Conservation (phyloP, 2,797 vertebrate genomes). For the Spinus pinus region DNA sequence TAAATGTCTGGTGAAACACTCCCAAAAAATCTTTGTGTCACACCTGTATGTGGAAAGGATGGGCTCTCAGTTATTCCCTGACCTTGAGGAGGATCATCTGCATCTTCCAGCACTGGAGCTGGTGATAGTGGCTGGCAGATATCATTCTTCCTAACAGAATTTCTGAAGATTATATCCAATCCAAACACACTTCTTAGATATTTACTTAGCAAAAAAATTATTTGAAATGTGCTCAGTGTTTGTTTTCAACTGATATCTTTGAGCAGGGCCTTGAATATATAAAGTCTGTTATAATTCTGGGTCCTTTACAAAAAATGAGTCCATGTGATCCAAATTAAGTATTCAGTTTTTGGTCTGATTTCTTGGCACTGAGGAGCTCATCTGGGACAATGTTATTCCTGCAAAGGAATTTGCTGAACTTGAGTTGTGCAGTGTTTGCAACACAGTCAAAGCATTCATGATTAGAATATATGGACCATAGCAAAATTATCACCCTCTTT, state of each 20-base stretch:
- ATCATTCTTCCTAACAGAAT: background rate
- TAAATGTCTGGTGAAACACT: background rate
- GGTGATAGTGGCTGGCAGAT: background rate
- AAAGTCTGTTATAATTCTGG: background rate
- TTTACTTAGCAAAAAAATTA: background rate
- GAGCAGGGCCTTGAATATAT: background rate
- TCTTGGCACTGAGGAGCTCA: background rate
- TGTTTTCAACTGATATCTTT: background rate
- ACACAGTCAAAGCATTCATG: background rate
- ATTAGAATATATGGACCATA: background rate
- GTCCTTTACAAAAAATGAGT: background rate
- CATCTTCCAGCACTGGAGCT: background rate
- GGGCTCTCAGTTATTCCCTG: background rate
- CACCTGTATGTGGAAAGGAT: background rate
- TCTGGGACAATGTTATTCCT: background rate
- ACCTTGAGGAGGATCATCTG: background rate
- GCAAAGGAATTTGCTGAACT: background rate
- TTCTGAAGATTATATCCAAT: background rate
- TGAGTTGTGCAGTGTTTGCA: background rate
- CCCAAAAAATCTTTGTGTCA: background rate
- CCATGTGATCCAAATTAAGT: background rate
- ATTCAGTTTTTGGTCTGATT: background rate
- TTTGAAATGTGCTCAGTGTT: background rate
- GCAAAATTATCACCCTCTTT: background rate
- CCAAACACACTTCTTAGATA: background rate